A percentile compares a stretch with the other conserved stretches of the same genome.
phyloP scores from a whole-genome alignment of 2,888 invertebrate species.

The Drosophila mettleri region DNA sequence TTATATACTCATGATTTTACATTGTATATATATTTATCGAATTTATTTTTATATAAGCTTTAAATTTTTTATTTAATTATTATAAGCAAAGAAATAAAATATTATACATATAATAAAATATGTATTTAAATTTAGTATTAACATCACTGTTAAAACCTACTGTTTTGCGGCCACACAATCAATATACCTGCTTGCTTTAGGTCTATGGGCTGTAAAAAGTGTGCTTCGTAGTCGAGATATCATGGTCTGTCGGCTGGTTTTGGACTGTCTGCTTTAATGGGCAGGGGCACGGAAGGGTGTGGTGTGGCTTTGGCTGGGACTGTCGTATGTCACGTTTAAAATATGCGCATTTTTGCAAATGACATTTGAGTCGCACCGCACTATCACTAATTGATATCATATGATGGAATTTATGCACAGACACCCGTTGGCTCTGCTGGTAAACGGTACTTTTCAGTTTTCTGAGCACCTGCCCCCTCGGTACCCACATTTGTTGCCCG shows the following conservation, averaged over 20 bases:
- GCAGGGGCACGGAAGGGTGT: background rate
- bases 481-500: conserved; percentile 22
- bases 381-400: conserved; percentile 80
- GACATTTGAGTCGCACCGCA: conserved; percentile 80
- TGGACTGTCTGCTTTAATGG: conserved; percentile 32
- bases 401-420: conserved; percentile 79
- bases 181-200: conserved; percentile 8
- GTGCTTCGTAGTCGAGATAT: conserved; percentile 51
- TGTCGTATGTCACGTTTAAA: conserved; percentile 72
- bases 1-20: no score
- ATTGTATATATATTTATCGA: no score
- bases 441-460: conserved; percentile 69
- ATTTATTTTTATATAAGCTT: no score
- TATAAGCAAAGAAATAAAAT: no score
- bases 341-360: conserved; percentile 80
- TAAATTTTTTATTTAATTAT: no score
- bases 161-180: background rate
- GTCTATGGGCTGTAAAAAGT: conserved; percentile 42
- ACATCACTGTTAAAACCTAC: no score
- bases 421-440: conserved; percentile 50
- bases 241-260: conserved; percentile 41
- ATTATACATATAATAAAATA: no score
- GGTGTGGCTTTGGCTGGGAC: conserved; percentile 8
- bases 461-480: conserved; percentile 23
- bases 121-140: no score